Evolutionary conservation across 37 sponge, comb jelly and placozoan genomes (phyloP).

Genomic region (Petrosia ficiformis): DNA sequence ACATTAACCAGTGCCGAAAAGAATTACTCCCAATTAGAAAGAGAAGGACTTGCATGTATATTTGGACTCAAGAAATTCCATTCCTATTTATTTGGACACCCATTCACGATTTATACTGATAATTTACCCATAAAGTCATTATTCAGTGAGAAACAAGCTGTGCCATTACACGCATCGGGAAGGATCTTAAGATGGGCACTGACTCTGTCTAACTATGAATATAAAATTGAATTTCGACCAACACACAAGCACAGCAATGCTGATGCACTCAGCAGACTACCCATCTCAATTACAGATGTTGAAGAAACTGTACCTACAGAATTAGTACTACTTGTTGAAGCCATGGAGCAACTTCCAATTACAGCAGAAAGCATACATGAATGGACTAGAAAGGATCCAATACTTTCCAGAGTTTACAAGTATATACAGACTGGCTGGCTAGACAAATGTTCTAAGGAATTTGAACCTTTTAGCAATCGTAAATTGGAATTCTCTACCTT

Average conservation of each 20-base stretch:
- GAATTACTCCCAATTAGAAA: slow-evolving; percentile 18
- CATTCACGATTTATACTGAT: neutral
- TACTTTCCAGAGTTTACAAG: neutral
- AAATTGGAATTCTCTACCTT: neutral
- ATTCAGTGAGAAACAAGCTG: neutral
- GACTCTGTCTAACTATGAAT: neutral
- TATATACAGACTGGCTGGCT: slow-evolving; percentile 9
- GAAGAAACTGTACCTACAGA: neutral
- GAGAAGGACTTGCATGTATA: slow-evolving; percentile 2
- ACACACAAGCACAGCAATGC: neutral
- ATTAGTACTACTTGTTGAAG: neutral
- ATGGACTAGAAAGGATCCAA: neutral
- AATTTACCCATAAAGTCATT: neutral
- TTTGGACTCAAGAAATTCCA: neutral
- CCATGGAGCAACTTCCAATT: neutral
- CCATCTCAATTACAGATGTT: neutral
- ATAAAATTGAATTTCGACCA: neutral
- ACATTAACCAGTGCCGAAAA: slow-evolving; percentile 19
- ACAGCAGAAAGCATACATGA: neutral
- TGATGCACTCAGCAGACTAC: neutral
- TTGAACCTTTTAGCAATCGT: neutral
- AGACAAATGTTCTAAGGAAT: neutral
- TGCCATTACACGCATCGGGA: slow-evolving; percentile 1
- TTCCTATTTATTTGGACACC: neutral
- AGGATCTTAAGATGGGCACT: neutral